Percentiles rank a stretch among this genome's conserved stretches.
phyloP scores from a whole-genome alignment of 2,888 invertebrate species.

The Ametastegia equiseti region DNA sequence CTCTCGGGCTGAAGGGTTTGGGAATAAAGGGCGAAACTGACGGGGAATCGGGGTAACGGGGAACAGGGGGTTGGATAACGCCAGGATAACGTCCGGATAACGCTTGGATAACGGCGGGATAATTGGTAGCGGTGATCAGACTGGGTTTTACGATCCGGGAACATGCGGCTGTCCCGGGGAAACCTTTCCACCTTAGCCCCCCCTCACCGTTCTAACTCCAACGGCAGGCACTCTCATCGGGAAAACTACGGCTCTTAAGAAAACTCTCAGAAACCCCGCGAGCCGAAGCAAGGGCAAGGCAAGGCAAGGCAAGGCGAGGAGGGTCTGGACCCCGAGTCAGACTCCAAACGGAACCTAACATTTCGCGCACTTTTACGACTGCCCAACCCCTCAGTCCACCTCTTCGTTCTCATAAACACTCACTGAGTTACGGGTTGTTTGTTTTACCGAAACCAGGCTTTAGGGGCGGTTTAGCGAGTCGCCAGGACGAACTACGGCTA shows the following conservation, averaged over 20 bases:
- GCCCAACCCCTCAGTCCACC: constrained; percentile 55
- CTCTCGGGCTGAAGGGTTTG: constrained; percentile 64
- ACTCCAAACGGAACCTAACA: constrained; percentile 52
- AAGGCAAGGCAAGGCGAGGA: no score
- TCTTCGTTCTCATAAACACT: constrained; percentile 70
- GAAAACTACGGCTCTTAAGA: constrained; percentile 58
- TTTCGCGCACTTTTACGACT: constrained; percentile 72
- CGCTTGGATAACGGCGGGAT: constrained; percentile 74
- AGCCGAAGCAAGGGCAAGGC: no score
- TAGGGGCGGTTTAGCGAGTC: constrained; percentile 60
- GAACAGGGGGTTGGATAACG: constrained; percentile 67
- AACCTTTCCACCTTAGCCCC: constrained; percentile 53
- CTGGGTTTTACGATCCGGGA: constrained; percentile 74
- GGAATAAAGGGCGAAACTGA: constrained; percentile 54
- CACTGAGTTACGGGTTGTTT: constrained; percentile 74
- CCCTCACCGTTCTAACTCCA: constrained; percentile 41
- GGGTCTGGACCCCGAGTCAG: constrained; percentile 37
- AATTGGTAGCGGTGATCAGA: constrained; percentile 76
- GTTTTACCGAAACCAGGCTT: constrained; percentile 68
- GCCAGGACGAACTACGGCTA: background rate
- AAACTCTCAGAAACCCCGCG: constrained; percentile 56
- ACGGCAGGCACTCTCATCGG: constrained; percentile 51
- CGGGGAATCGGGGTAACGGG: constrained; percentile 38
- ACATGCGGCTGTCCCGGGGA: constrained; percentile 66
- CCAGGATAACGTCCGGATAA: constrained; percentile 72